A percentile compares a stretch with the other conserved stretches of the same genome.
phyloP scores from a whole-genome alignment of 1,140 invertebrate species.

The Sinella curviseta region DNA sequence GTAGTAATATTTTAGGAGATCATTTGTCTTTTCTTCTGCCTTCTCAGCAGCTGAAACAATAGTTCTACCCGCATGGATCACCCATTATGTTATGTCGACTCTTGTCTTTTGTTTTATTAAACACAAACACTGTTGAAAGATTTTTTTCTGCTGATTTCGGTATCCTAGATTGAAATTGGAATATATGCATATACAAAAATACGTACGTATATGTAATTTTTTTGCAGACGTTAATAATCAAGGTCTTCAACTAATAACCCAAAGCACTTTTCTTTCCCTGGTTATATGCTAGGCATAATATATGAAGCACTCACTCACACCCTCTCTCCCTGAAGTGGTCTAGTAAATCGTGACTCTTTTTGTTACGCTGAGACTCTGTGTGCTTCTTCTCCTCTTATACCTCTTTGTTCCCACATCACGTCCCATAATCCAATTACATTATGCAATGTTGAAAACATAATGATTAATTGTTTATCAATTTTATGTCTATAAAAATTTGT shows the following conservation, averaged over 20 bases:
- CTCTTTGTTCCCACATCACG: slow-evolving; percentile 9
- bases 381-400: neutral
- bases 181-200: neutral
- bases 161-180: neutral
- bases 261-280: slow-evolving; percentile 8
- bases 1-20: neutral
- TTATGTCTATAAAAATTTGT: too few species aligned
- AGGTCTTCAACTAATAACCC: slow-evolving; percentile 9
- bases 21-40: neutral
- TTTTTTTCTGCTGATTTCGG: neutral
- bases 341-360: neutral
- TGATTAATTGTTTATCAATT: too few species aligned
- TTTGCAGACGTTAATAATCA: neutral
- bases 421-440: neutral
- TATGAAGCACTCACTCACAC: neutral
- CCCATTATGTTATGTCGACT: neutral
- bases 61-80: neutral
- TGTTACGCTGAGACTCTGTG: neutral
- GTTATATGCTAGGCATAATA: neutral
- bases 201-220: too few species aligned
- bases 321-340: neutral
- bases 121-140: neutral
- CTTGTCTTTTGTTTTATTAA: neutral
- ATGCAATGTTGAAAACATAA: neutral
- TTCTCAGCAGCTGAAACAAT: neutral